Percentiles rank a stretch among this genome's conserved stretches.
These are phyloP conservation scores for Palythoa heliodiscus DNA, from an alignment of 92 coral and sea anemone species.

Conservation along the genomic window DNA sequence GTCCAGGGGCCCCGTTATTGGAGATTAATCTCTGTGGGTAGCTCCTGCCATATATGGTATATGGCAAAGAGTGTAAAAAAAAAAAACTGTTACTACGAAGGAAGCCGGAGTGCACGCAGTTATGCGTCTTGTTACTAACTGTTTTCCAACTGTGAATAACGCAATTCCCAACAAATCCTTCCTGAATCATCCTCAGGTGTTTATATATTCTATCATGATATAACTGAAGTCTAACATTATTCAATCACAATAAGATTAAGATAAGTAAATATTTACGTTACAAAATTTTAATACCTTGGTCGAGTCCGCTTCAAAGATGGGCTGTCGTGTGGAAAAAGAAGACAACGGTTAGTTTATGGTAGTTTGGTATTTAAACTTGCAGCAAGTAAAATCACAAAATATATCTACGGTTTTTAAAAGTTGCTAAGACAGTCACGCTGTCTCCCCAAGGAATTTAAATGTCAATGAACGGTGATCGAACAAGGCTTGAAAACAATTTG, in stretches of 20 bases:
- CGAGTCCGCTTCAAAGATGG: slow-evolving; percentile 42
- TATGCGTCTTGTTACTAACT: too few relatives aligned
- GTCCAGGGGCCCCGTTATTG: too few relatives aligned
- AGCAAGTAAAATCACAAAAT: not conserved
- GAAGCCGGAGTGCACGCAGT: too few relatives aligned
- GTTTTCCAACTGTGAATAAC: too few relatives aligned
- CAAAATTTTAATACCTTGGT: slow-evolving; percentile 22
- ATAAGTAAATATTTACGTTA: not conserved
- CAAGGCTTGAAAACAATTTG: not conserved
- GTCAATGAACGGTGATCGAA: slow-evolving; percentile 27
- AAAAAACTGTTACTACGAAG: too few relatives aligned
- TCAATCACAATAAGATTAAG: not conserved
- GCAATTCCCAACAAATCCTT: too few relatives aligned
- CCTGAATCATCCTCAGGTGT: too few relatives aligned
- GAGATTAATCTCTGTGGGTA: too few relatives aligned
- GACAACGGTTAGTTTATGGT: not conserved
- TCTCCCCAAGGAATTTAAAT: slow-evolving; percentile 2
- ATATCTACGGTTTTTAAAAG: slow-evolving; percentile 1
- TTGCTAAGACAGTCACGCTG: slow-evolving; percentile 23
- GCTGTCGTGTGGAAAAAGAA: not conserved
- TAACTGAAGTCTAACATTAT: not conserved
- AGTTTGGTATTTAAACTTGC: not conserved
- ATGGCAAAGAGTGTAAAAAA: too few relatives aligned
- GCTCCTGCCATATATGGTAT: too few relatives aligned
- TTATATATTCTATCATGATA: too few relatives aligned